Base-by-base conservation (phyloP, 2,113 vertebrate species). In the Cygnus buccinator region DNA sequence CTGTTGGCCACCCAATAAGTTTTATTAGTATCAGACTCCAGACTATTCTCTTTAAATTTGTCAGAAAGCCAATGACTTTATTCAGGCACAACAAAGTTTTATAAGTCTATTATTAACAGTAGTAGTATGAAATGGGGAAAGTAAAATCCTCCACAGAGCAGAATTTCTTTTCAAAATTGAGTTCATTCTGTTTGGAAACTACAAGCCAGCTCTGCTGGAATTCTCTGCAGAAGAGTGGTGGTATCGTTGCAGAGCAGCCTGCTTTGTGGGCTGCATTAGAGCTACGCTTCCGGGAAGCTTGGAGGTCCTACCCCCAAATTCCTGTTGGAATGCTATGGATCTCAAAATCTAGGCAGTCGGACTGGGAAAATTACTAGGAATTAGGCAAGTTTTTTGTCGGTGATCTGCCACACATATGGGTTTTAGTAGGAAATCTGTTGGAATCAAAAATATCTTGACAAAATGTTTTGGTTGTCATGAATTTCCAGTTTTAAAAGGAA, bases 1-100 rank as follows among this genome's bases (percentile, higher is more conserved):
- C 71, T 87, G 39, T 89, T 0, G 74, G 74, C 94, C 89, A 96
- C 91, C 94, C 94, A 95, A 28, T 85, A 94, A 89, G 91, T 94
- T 96, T 96, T 96, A 95, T 96, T 96, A 92, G 58, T 93, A 62
- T 96, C 90, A 96, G 94, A 86, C 73, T 89, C 54, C 44, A 96
- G 84, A 65, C 84, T 95, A 3, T 96, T 96, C 86, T 94, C 73
- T 87, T 93, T 76, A 90, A 72, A 87, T 86, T 91, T 94, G 87
- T 92, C 22, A 82, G 50, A 89, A 90, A 59, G 48, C 91, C 37
- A 91, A 20, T 92, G 48, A 58, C 66, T 94, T 95, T 75, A 78
- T 70, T 94, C 83, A 84, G 77, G 71, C 80, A 79, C 62, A 90
- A 37, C 9, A 4, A 86, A 84, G 41, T 79, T 35, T 87, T 84